Conservation (phyloP, 2,888 invertebrate species). For the Pandemis cinnamomeana region DNA sequence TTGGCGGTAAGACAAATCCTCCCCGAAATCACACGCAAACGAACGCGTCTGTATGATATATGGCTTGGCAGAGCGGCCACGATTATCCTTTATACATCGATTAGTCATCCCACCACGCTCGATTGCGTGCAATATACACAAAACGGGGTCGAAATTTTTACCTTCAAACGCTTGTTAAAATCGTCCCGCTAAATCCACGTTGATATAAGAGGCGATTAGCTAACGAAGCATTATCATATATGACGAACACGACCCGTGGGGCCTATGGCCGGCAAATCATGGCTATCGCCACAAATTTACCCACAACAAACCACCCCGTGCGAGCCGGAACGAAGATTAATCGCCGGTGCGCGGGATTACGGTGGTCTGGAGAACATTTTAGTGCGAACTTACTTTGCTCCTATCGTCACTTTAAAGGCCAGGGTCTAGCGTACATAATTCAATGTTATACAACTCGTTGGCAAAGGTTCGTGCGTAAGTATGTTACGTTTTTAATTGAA, state of each 20-base stretch:
- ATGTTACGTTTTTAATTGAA: slow-evolving; percentile 3
- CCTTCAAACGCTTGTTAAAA: slow-evolving; percentile 22
- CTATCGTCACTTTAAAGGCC: slow-evolving; percentile 49
- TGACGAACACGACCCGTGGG: slow-evolving; percentile 73
- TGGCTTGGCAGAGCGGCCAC: slow-evolving; percentile 21
- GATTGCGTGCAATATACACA: slow-evolving; percentile 23
- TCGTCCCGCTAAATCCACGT: slow-evolving; percentile 52
- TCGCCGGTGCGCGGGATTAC: slow-evolving; percentile 52
- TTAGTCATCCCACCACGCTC: slow-evolving; percentile 33
- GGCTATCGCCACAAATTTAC: slow-evolving; percentile 77
- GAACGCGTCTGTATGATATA: slow-evolving; percentile 37
- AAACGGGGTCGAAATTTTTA: slow-evolving; percentile 11
- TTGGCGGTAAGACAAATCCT: slow-evolving; percentile 18
- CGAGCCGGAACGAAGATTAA: slow-evolving; percentile 64
- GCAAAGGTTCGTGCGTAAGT: slow-evolving; percentile 52
- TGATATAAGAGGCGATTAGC: slow-evolving; percentile 74
- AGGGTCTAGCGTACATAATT: slow-evolving; percentile 49
- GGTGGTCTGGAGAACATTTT: slow-evolving; percentile 41
- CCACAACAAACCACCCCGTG: slow-evolving; percentile 78
- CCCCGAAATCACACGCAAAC: slow-evolving; percentile 6
- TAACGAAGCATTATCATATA: slow-evolving; percentile 77
- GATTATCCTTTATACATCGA: slow-evolving; percentile 40
- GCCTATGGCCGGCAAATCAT: slow-evolving; percentile 73
- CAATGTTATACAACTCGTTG: slow-evolving; percentile 1
- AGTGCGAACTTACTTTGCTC: slow-evolving; percentile 39